Evolutionary conservation across 1,140 invertebrate genomes (phyloP).

Genomic region (Brachionus koreanus): DNA sequence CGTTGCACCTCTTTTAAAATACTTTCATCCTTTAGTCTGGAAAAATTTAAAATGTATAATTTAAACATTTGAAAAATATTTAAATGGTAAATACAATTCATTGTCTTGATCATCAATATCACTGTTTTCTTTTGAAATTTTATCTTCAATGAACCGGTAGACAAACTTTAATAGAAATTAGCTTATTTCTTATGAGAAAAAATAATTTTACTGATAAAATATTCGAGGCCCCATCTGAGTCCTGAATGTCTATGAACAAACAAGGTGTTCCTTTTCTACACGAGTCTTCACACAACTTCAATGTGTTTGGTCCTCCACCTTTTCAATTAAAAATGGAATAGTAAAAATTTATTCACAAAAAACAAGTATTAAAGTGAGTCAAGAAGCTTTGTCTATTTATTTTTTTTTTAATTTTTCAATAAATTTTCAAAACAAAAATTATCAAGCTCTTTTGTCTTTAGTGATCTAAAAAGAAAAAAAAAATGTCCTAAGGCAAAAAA

Average conservation of each 20-base stretch:
- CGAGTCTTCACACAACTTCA: neutral
- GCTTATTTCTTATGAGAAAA: neutral
- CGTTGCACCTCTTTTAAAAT: neutral
- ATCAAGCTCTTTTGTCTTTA: too few species aligned
- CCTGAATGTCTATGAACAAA: neutral
- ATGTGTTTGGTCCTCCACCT: slow-evolving; percentile 14
- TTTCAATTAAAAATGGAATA: neutral
- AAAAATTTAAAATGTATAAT: neutral
- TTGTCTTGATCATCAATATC: neutral
- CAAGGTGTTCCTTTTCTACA: neutral
- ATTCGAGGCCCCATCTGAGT: neutral
- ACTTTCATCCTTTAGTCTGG: neutral
- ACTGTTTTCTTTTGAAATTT: neutral
- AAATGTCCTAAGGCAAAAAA: too few species aligned
- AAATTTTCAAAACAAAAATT: too few species aligned
- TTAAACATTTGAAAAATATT: too few species aligned
- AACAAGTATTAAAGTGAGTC: too few species aligned
- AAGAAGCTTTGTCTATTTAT: too few species aligned
- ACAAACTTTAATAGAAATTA: neutral
- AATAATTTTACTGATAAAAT: slow-evolving; percentile 16
- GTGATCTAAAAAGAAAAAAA: too few species aligned
- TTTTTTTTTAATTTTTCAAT: too few species aligned
- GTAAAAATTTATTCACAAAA: neutral
- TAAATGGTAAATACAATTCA: too few species aligned
- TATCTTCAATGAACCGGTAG: neutral